These are phyloP conservation scores for Caenorhabditis uteleia DNA, from an alignment of 2,888 invertebrate species.

Conservation along the genomic window DNA sequence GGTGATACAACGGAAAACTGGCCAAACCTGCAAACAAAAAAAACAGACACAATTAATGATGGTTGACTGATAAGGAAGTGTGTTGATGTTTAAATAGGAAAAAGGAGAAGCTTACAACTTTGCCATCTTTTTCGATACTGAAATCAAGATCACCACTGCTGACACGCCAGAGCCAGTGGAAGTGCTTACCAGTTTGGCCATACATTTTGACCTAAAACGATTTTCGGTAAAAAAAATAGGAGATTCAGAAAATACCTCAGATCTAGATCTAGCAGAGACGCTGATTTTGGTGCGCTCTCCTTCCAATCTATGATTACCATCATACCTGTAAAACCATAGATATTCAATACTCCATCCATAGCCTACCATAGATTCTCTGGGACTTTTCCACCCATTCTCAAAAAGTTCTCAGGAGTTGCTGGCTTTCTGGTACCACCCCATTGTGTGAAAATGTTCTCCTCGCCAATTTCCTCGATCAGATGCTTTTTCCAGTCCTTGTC, in stretches of 20 bases:
- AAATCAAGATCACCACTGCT: slow-evolving; percentile 55
- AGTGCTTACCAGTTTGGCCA: slow-evolving; percentile 40
- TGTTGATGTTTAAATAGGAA: slow-evolving; percentile 5
- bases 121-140: slow-evolving; percentile 41
- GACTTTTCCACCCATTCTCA: slow-evolving; percentile 60
- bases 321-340: slow-evolving; percentile 29
- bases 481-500: slow-evolving; percentile 49
- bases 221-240: background rate
- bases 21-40: slow-evolving; percentile 50
- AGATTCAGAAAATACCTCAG: slow-evolving; percentile 31
- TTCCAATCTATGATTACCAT: slow-evolving; percentile 45
- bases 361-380: slow-evolving; percentile 44
- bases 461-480: slow-evolving; percentile 44
- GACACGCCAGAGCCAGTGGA: slow-evolving; percentile 50
- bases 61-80: slow-evolving; percentile 12
- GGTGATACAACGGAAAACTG: slow-evolving; percentile 59
- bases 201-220: slow-evolving; percentile 30
- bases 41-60: background rate
- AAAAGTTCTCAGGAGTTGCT: slow-evolving; percentile 39
- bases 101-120: slow-evolving; percentile 26
- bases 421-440: slow-evolving; percentile 52
- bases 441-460: slow-evolving; percentile 47
- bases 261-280: slow-evolving; percentile 54
- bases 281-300: slow-evolving; percentile 45
- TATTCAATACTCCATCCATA: background rate